Percentiles rank a stretch among this genome's conserved stretches.
phyloP scores from a whole-genome alignment of 2,113 vertebrate genomes.

The Piprites chloris region DNA sequence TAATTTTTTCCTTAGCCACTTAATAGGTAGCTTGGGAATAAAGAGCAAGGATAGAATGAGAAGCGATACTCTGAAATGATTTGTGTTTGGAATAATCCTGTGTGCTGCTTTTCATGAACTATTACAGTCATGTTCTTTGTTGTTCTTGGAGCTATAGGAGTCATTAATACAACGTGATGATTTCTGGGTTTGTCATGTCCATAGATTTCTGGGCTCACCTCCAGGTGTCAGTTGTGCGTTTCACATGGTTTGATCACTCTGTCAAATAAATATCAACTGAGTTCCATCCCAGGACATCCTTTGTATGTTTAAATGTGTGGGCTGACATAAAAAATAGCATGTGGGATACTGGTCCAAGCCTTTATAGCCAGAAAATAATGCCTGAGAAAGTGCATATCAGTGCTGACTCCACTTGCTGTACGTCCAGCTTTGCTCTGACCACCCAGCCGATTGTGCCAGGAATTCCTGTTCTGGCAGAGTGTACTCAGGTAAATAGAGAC shows the following conservation, averaged over 20 bases:
- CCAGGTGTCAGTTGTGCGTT: neutral
- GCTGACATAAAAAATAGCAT: neutral
- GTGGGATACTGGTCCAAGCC: neutral
- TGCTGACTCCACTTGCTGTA: neutral
- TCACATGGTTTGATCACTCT: neutral
- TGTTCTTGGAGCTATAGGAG: neutral
- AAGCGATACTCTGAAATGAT: neutral
- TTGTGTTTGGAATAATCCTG: neutral
- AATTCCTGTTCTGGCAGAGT: neutral
- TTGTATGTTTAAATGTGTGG: neutral
- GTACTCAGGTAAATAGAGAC: neutral
- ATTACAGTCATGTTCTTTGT: neutral
- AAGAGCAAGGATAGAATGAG: neutral
- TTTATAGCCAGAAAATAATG: neutral
- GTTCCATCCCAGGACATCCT: neutral
- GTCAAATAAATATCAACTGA: constrained; percentile 13
- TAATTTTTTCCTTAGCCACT: too few relatives aligned
- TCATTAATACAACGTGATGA: neutral
- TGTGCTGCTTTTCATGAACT: neutral
- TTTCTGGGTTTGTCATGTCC: neutral
- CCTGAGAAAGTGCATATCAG: neutral
- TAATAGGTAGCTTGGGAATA: neutral
- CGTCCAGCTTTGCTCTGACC: neutral
- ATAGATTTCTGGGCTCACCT: neutral
- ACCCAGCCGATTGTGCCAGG: neutral